Percentiles rank a stretch among this genome's conserved stretches.
These are phyloP conservation scores for Eupeodes corollae DNA, from an alignment of 1,140 invertebrate genomes.

Conservation along the genomic window DNA sequence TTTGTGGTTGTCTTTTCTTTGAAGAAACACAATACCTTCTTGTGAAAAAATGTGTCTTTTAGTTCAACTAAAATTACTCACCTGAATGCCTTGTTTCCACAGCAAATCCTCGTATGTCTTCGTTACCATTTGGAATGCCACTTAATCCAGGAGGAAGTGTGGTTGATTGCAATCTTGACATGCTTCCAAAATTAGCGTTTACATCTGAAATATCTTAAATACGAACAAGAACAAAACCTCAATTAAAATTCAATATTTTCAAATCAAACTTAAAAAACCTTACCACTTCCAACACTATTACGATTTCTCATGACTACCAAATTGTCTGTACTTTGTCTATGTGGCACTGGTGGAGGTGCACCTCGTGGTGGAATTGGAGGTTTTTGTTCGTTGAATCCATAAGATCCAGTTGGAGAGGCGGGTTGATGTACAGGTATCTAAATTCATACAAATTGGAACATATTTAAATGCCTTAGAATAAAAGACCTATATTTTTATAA, in stretches of 20 bases:
- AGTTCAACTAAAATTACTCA: constrained; percentile 13
- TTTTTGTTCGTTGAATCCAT: constrained; percentile 38
- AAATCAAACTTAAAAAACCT: not conserved
- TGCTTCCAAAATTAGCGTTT: constrained; percentile 10
- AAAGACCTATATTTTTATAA: not conserved
- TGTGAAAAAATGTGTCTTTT: too few species aligned
- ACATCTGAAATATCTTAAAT: constrained; percentile 16
- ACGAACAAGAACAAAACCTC: not conserved
- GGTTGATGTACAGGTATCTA: constrained; percentile 30
- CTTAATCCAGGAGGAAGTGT: constrained; percentile 23
- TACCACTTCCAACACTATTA: constrained; percentile 23
- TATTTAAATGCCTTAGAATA: not conserved
- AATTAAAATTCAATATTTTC: not conserved
- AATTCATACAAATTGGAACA: not conserved
- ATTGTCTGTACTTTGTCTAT: constrained; percentile 33
- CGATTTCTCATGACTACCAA: constrained; percentile 26
- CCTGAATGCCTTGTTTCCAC: constrained; percentile 31
- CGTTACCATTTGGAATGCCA: constrained; percentile 26
- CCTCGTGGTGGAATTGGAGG: constrained; percentile 46
- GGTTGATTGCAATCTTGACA: constrained; percentile 13
- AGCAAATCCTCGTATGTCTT: constrained; percentile 23
- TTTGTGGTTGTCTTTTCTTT: too few species aligned
- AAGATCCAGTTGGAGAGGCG: constrained; percentile 29
- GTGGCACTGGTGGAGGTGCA: constrained; percentile 42
- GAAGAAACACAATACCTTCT: too few species aligned